Conservation (phyloP, 2,797 vertebrate species). For the Epinephelus awoara region DNA sequence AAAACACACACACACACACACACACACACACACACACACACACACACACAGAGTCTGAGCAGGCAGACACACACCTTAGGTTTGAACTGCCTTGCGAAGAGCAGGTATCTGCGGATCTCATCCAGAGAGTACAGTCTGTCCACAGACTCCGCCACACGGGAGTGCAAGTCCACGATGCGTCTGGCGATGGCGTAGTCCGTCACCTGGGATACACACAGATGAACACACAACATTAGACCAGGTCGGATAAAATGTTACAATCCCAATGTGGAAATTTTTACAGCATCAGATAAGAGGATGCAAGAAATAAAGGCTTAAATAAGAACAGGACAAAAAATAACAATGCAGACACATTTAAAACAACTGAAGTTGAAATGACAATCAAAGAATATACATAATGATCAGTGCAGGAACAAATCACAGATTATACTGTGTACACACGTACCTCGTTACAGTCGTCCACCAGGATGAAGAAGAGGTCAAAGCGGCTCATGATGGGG, state of each 20-base stretch:
- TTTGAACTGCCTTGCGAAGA: constrained; percentile 98
- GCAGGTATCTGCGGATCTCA: constrained; percentile 96
- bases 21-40: background rate
- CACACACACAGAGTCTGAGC: background rate
- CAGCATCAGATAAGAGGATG: background rate
- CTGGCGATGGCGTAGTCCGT: constrained; percentile 98
- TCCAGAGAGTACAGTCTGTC: constrained; percentile 95
- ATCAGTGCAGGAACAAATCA: no score
- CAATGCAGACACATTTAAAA: background rate
- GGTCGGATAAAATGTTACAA: background rate
- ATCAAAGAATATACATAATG: no score
- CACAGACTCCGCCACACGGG: constrained; percentile 93
- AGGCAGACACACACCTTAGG: constrained; percentile 88
- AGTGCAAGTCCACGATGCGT: constrained; percentile 97
- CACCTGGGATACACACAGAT: constrained; percentile 84
- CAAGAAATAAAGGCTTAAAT: background rate
- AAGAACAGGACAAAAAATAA: no score
- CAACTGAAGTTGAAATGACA: no score
- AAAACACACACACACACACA: background rate
- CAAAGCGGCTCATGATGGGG: constrained; percentile 99
- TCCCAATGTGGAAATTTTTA: accelerated
- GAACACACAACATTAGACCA: accelerated
- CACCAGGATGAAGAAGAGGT: constrained; percentile 99
- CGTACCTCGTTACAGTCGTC: constrained; percentile 97
- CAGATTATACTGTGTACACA: accelerated